phyloP scores from a whole-genome alignment of 2,888 invertebrate species.

The Drosophila kokeensis region DNA sequence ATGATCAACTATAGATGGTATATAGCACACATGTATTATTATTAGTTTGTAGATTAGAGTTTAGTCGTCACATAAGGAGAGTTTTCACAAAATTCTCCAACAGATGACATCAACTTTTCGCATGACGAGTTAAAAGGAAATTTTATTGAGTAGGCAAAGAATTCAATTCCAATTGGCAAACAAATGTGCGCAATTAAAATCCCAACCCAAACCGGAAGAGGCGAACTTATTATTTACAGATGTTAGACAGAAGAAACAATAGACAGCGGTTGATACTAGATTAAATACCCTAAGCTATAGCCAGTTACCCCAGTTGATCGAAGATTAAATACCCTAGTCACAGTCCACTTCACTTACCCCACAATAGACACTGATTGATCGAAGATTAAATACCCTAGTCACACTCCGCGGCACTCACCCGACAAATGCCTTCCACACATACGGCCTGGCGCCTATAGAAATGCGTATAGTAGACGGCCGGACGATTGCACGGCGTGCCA shows the following conservation, averaged over 20 bases:
- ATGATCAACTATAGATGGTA: slow-evolving; percentile 7
- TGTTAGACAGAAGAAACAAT: slow-evolving; percentile 16
- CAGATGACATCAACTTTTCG: slow-evolving; percentile 46
- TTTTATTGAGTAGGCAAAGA: slow-evolving; percentile 39
- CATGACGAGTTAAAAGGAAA: slow-evolving; percentile 37
- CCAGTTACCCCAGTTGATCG: not conserved
- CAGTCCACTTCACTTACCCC: slow-evolving; percentile 65
- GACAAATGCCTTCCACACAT: slow-evolving; percentile 92
- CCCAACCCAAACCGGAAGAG: slow-evolving; percentile 45
- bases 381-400: not conserved
- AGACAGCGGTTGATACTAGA: not conserved
- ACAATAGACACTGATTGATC: not conserved
- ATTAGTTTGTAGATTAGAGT: not conserved
- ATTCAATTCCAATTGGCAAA: slow-evolving; percentile 45
- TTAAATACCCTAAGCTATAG: not conserved
- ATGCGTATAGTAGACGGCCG: slow-evolving; percentile 85
- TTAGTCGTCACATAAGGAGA: not conserved
- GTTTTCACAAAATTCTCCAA: not conserved
- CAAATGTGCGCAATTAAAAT: slow-evolving; percentile 51
- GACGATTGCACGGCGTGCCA: slow-evolving; percentile 91
- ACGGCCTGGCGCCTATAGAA: slow-evolving; percentile 87
- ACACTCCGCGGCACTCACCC: slow-evolving; percentile 87
- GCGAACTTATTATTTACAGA: slow-evolving; percentile 52
- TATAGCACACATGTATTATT: not conserved
- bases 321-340: slow-evolving; percentile 6